Conservation (phyloP, 2,888 invertebrate genomes). For the Eupithecia tripunctaria region DNA sequence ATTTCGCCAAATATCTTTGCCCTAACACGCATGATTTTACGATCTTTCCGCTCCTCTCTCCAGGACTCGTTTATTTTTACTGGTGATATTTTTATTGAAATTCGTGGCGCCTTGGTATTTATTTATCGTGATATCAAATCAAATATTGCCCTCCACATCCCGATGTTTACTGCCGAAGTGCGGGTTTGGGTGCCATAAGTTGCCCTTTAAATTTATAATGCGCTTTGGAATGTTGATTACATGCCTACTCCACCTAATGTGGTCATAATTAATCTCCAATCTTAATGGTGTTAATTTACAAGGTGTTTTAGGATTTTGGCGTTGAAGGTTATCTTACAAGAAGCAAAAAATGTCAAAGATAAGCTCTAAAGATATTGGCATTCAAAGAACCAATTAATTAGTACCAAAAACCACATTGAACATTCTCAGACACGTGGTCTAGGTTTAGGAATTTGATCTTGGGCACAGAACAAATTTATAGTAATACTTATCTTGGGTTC, state of each 20-base stretch:
- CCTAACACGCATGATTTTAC: slow-evolving; percentile 80
- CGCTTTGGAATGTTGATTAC: slow-evolving; percentile 44
- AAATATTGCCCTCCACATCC: slow-evolving; percentile 59
- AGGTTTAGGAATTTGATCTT: not conserved
- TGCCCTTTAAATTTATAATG: slow-evolving; percentile 47
- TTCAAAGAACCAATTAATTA: not conserved
- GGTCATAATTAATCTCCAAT: slow-evolving; percentile 42
- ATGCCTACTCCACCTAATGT: slow-evolving; percentile 35
- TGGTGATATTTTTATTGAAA: slow-evolving; percentile 70
- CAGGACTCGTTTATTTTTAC: slow-evolving; percentile 68
- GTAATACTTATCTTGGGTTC: too few species aligned
- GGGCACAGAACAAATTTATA: too few species aligned
- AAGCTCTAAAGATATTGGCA: not conserved
- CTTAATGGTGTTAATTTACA: slow-evolving; percentile 43
- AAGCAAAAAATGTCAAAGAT: not conserved
- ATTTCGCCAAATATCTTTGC: slow-evolving; percentile 81
- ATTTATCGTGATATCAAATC: slow-evolving; percentile 67
- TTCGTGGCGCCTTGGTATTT: slow-evolving; percentile 65
- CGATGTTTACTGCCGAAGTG: slow-evolving; percentile 54
- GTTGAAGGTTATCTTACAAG: not conserved
- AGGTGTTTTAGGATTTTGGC: slow-evolving; percentile 37
- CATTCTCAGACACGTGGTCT: slow-evolving; percentile 8
- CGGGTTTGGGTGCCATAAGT: slow-evolving; percentile 48
- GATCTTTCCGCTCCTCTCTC: slow-evolving; percentile 65
- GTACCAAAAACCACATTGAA: not conserved